A percentile compares a stretch with the other conserved stretches of the same genome.
These are phyloP conservation scores for Hylomyscus alleni DNA, from an alignment of 2,797 vertebrate species.

Conservation along the genomic window DNA sequence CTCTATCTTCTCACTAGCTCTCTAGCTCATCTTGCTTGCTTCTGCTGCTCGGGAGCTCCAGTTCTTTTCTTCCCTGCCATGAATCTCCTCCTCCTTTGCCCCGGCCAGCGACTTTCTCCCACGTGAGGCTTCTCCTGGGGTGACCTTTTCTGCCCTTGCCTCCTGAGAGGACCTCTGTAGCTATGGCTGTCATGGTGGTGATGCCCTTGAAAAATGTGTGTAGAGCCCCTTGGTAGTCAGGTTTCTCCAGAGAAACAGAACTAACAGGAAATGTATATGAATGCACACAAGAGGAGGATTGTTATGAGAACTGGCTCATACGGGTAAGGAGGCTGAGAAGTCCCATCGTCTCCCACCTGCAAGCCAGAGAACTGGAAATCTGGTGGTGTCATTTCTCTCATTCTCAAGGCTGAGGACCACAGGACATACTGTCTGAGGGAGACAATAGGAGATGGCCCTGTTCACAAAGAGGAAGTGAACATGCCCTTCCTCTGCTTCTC, in stretches of 20 bases:
- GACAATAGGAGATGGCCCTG: too few relatives aligned
- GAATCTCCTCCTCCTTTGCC: too few relatives aligned
- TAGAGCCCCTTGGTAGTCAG: too few relatives aligned
- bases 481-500: background rate
- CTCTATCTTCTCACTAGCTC: background rate
- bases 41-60: background rate
- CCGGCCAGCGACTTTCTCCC: background rate
- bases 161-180: background rate
- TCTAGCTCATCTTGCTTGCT: background rate
- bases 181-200: background rate
- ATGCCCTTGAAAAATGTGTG: background rate
- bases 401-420: background rate
- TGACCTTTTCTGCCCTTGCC: background rate
- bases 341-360: background rate
- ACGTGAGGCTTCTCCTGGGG: background rate
- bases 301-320: background rate
- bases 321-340: background rate
- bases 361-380: background rate
- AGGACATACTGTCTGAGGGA: background rate
- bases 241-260: background rate
- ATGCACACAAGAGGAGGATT: too few relatives aligned
- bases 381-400: background rate
- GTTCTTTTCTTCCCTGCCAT: background rate
- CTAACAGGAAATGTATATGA: too few relatives aligned
- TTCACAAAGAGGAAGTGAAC: background rate